A percentile compares a stretch with the other conserved stretches of the same genome.
These are phyloP conservation scores for Gymnoscopelus braueri DNA, from an alignment of 2,797 vertebrate genomes.

Conservation along the genomic window DNA sequence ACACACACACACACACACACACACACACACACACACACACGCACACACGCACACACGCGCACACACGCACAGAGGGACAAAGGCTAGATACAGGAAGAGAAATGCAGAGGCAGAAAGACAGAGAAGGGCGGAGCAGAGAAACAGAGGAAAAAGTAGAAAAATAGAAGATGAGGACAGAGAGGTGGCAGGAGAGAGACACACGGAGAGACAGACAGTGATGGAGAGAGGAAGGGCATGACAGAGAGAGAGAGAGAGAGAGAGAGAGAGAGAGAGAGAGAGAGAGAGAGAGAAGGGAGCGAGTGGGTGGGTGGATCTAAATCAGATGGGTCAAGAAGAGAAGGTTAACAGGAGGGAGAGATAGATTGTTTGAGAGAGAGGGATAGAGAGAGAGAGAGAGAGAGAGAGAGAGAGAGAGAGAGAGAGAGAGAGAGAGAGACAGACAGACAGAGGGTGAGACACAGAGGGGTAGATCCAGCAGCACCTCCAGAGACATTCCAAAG, in stretches of 20 bases:
- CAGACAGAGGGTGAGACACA: not conserved
- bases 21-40: too few relatives aligned
- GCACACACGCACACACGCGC: too few relatives aligned
- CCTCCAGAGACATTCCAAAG: conserved; percentile 75
- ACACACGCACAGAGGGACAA: too few relatives aligned
- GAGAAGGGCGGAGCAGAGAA: too few relatives aligned
- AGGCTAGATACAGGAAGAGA: too few relatives aligned
- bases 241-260: not conserved
- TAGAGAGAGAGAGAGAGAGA: conserved; percentile 39
- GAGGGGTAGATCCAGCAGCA: conserved; percentile 45
- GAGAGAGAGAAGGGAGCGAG: not conserved
- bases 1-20: too few relatives aligned
- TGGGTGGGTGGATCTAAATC: not conserved
- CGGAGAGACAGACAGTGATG: too few relatives aligned
- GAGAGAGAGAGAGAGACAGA: not conserved
- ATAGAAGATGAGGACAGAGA: too few relatives aligned
- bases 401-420: conserved; percentile 17
- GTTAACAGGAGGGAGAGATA: not conserved
- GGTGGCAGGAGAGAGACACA: too few relatives aligned
- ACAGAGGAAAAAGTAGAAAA: too few relatives aligned
- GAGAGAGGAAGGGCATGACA: not conserved
- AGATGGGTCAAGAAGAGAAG: not conserved
- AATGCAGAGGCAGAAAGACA: too few relatives aligned
- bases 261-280: not conserved
- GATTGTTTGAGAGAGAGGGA: conserved; percentile 9